A percentile compares a stretch with the other conserved stretches of the same genome.
phyloP scores from a whole-genome alignment of 2,113 vertebrate species.

The Atrichornis clamosus region DNA sequence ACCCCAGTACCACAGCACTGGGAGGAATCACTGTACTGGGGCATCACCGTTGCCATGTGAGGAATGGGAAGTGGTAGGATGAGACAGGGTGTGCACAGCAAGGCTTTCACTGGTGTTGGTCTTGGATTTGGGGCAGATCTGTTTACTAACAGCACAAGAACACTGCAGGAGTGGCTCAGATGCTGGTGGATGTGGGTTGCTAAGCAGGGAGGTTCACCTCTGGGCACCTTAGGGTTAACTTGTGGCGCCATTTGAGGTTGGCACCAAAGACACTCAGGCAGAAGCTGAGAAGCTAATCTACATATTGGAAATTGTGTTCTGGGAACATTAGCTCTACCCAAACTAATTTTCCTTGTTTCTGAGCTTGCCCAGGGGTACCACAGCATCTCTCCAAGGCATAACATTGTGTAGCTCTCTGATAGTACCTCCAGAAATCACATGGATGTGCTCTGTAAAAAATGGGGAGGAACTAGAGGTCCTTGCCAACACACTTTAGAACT shows the following conservation, averaged over 20 bases:
- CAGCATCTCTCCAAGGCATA: not conserved
- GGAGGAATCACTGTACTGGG: not conserved
- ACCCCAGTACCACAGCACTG: not conserved
- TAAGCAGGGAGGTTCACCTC: not conserved
- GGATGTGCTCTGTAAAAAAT: constrained; percentile 17
- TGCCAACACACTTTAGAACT: constrained; percentile 46
- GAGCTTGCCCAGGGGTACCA: not conserved
- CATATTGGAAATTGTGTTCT: not conserved
- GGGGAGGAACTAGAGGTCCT: constrained; percentile 32
- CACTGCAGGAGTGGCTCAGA: not conserved
- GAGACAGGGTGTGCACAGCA: not conserved
- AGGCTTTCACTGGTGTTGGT: not conserved
- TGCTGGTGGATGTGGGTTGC: not conserved
- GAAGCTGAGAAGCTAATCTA: not conserved
- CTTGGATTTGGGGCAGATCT: not conserved
- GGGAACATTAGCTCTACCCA: not conserved
- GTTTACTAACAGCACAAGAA: not conserved
- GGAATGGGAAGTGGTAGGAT: not conserved
- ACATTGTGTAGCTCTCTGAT: not conserved
- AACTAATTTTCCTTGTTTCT: not conserved
- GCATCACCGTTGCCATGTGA: not conserved
- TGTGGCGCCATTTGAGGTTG: not conserved
- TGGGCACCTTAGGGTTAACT: not conserved
- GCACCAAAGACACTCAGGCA: not conserved
- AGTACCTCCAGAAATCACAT: constrained; percentile 18